Evolutionary conservation across 2,888 invertebrate species (phyloP).

Genomic region (Hyppa rectilinea): DNA sequence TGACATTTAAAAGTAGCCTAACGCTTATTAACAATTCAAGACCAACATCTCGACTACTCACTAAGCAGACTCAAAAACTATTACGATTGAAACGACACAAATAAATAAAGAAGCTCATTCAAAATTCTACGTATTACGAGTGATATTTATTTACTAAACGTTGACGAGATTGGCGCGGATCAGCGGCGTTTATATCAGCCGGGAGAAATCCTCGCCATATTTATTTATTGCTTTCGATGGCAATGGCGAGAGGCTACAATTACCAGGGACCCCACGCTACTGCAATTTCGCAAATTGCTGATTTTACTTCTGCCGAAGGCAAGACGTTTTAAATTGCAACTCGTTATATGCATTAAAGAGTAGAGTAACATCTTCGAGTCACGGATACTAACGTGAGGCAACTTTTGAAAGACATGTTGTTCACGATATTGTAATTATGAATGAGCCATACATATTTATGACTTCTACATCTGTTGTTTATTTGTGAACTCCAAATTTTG

Average conservation of each 20-base stretch:
- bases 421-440: slow-evolving; percentile 56
- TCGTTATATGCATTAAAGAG: slow-evolving; percentile 81
- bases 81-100: slow-evolving; percentile 1
- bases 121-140: slow-evolving; percentile 25
- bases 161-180: slow-evolving; percentile 50
- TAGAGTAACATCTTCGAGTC: slow-evolving; percentile 71
- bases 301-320: slow-evolving; percentile 85
- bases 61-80: not conserved
- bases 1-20: not conserved
- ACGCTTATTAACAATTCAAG: slow-evolving; percentile 4
- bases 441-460: slow-evolving; percentile 52
- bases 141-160: slow-evolving; percentile 56
- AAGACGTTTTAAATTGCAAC: slow-evolving; percentile 84
- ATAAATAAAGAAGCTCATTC: slow-evolving; percentile 26
- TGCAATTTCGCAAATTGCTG: slow-evolving; percentile 88
- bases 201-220: slow-evolving; percentile 79
- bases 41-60: not conserved
- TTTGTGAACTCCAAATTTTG: slow-evolving; percentile 54
- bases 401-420: slow-evolving; percentile 53
- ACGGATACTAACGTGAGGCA: slow-evolving; percentile 64
- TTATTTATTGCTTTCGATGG: slow-evolving; percentile 84
- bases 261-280: slow-evolving; percentile 81
- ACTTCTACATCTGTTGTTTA: slow-evolving; percentile 54
- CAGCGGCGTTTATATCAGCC: slow-evolving; percentile 58
- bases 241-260: slow-evolving; percentile 83